Evolutionary conservation across 1,140 invertebrate genomes (phyloP), one percentile per base, ranked within the genome.

Genomic region (Diabrotica virgifera): DNA sequence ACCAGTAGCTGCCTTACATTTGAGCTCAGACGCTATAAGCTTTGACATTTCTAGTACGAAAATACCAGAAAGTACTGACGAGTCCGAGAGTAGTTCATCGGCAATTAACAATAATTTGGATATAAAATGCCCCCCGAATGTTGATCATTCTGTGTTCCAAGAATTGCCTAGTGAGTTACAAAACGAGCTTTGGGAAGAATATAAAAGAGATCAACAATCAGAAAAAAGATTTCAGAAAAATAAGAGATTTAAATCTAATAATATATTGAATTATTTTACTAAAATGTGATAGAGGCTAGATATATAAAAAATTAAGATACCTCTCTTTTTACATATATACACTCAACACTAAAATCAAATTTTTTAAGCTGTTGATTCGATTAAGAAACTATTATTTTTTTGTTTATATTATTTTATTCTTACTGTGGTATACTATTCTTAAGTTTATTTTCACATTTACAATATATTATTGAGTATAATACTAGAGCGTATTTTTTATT

Each of bases 221-320:
- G 63, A 69, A 0, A 63, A 37, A 37, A 53, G 52, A 36, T 58
- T 11, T 50, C 57, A 64, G 6, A 63, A 57, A 64, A 72, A 77
- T 24, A 84, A 81, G 75, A 81, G 78, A 74, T 75, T 77, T 24
- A 80, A 84, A 82, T 77, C 77, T 76, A 83, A 84, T 81, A 82
- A 78, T 8, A 68, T 83, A 63, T 80, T 85, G 75, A 83, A 85
- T 80, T 88, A 87, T 80, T 85, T 88, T 77, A 80, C 86, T 74
- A 83, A 84, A 38, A 58, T n/a, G 11, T 58, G 7, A 37, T 14
- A 56, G 4, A 24, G 24, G 24, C 24, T 24, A 24, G 24, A 24
- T 24, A 24, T 24, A 24, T 2, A 24, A 24, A 24, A 24, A 24
- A 24, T 24, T 1, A 24, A 24, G 4, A 24, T 24, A 24, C 24